Conservation (phyloP, 2,888 invertebrate genomes). For the Drosophila mercatorum region DNA sequence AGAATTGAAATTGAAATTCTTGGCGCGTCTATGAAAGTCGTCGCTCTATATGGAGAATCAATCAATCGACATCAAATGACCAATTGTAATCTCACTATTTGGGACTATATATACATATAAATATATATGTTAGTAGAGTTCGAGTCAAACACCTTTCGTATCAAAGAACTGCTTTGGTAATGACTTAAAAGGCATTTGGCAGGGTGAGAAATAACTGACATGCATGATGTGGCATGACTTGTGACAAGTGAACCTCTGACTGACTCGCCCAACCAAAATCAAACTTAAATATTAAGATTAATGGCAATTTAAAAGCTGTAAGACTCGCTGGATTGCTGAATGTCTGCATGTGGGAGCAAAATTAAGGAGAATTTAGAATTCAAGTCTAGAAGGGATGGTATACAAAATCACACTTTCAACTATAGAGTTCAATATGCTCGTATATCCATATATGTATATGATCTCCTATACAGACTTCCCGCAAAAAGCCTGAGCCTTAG, state of each 20-base stretch:
- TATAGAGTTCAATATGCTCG: too few relatives aligned
- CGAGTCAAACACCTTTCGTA: not conserved
- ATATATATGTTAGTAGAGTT: not conserved
- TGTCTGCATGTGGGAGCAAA: not conserved
- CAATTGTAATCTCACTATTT: not conserved
- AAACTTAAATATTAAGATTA: constrained; percentile 10
- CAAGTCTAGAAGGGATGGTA: too few relatives aligned
- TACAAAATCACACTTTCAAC: too few relatives aligned
- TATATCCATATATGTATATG: not conserved
- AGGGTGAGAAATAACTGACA: constrained; percentile 9
- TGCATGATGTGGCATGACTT: constrained; percentile 21
- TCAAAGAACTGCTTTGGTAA: not conserved
- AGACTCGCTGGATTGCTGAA: not conserved
- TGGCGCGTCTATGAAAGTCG: not conserved
- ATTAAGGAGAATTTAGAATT: too few relatives aligned
- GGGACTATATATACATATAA: not conserved
- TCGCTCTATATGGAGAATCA: not conserved
- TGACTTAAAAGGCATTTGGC: not conserved
- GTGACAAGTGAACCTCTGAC: constrained; percentile 47
- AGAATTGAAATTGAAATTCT: constrained; percentile 4
- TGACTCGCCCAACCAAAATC: constrained; percentile 24
- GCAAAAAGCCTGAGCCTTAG: not conserved
- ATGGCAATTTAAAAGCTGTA: not conserved
- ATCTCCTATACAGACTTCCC: not conserved
- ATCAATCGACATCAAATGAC: not conserved